A percentile compares a stretch with the other conserved stretches of the same genome.
phyloP scores from a whole-genome alignment of 2,888 invertebrate species.

The Diarsia brunnea region DNA sequence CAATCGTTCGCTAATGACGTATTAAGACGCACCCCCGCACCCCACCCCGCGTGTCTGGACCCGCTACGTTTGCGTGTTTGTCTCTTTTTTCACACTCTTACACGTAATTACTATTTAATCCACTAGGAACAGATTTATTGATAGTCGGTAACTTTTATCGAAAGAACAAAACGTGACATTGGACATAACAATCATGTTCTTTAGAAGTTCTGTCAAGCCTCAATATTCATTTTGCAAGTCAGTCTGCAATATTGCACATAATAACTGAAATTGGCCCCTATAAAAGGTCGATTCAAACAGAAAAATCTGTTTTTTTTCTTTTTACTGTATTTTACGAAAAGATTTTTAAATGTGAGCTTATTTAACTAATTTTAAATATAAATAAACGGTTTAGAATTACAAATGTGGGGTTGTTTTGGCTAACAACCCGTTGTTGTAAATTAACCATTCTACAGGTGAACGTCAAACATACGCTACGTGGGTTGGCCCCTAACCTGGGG shows the following conservation, averaged over 20 bases:
- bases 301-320: no score
- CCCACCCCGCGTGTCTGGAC: not conserved
- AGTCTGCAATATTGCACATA: no score
- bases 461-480: conserved; percentile 42
- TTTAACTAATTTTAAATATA: no score
- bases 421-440: conserved; percentile 11
- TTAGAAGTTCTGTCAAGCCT: not conserved
- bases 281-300: no score
- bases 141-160: not conserved
- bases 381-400: no score
- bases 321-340: not conserved
- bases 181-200: not conserved
- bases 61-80: conserved; percentile 48
- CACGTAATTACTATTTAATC: not conserved
- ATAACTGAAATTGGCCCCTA: no score
- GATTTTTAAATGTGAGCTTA: not conserved
- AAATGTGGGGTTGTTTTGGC: no score
- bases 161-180: not conserved
- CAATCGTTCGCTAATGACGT: conserved; percentile 79
- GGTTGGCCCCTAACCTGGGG: not conserved
- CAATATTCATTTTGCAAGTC: not conserved
- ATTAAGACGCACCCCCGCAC: conserved; percentile 70
- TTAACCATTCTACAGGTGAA: conserved; percentile 47
- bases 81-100: conserved; percentile 36
- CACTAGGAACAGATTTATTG: not conserved